Percentiles rank a stretch among this genome's conserved stretches.
Evolutionary conservation across 2,113 vertebrate species (phyloP).

Genomic region (Pygoscelis adeliae): DNA sequence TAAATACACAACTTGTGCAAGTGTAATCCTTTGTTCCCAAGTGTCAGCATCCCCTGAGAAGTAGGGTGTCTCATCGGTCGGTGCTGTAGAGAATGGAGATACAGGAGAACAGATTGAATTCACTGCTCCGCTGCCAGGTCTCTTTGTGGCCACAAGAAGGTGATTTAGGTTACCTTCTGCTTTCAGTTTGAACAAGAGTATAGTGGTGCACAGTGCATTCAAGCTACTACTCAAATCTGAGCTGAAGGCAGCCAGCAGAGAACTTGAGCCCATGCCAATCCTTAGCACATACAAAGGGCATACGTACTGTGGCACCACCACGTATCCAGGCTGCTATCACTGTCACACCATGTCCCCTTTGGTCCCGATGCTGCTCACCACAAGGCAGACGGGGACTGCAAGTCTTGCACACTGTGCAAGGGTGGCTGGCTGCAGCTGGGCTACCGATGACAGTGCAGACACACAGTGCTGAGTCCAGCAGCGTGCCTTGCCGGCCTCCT

Average conservation of each 20-base stretch:
- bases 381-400: not conserved
- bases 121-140: not conserved
- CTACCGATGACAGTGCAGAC: rapidly evolving
- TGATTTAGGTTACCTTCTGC: not conserved
- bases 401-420: too few relatives aligned
- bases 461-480: not conserved
- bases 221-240: not conserved
- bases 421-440: not conserved
- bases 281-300: not conserved
- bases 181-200: not conserved
- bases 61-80: rapidly evolving
- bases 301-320: not conserved
- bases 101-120: not conserved
- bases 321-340: rapidly evolving
- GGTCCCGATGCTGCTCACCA: not conserved
- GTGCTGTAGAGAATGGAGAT: not conserved
- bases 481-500: rapidly evolving
- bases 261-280: not conserved
- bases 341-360: not conserved
- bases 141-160: not conserved
- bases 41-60: not conserved
- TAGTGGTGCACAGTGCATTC: rapidly evolving
- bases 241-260: not conserved
- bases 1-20: not conserved
- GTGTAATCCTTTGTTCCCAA: not conserved